Conservation (phyloP, 2,888 invertebrate genomes). For the Hyposoter didymator region DNA sequence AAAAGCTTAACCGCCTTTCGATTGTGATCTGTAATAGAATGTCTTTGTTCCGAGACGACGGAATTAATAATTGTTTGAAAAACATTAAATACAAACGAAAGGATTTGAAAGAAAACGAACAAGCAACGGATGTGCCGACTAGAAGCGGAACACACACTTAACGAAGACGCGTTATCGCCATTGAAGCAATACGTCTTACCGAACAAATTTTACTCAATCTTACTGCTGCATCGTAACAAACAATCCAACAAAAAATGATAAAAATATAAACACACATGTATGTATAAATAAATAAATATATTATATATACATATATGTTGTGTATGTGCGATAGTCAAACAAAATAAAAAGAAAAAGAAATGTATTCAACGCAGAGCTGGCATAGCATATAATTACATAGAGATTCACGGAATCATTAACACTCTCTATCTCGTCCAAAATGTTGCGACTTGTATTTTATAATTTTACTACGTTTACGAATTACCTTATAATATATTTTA, state of each 20-base stretch:
- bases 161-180: constrained; percentile 54
- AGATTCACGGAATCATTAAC: constrained; percentile 66
- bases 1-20: background rate
- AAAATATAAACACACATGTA: constrained; percentile 11
- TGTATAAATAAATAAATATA: background rate
- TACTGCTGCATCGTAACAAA: constrained; percentile 75
- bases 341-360: constrained; percentile 66
- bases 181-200: constrained; percentile 73
- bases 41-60: constrained; percentile 19
- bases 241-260: constrained; percentile 34
- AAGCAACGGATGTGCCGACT: constrained; percentile 4
- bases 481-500: constrained; percentile 81
- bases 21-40: constrained; percentile 18
- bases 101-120: constrained; percentile 9
- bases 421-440: constrained; percentile 75
- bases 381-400: constrained; percentile 66
- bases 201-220: constrained; percentile 68
- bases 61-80: constrained; percentile 3
- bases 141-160: constrained; percentile 36
- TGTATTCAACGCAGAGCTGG: constrained; percentile 75
- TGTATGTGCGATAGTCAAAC: constrained; percentile 23
- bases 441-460: constrained; percentile 81
- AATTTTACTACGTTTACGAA: constrained; percentile 81
- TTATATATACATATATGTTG: constrained; percentile 2
- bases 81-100: constrained; percentile 2